Conservation (phyloP, 2,797 vertebrate species). For the Bradypodion ventrale region DNA sequence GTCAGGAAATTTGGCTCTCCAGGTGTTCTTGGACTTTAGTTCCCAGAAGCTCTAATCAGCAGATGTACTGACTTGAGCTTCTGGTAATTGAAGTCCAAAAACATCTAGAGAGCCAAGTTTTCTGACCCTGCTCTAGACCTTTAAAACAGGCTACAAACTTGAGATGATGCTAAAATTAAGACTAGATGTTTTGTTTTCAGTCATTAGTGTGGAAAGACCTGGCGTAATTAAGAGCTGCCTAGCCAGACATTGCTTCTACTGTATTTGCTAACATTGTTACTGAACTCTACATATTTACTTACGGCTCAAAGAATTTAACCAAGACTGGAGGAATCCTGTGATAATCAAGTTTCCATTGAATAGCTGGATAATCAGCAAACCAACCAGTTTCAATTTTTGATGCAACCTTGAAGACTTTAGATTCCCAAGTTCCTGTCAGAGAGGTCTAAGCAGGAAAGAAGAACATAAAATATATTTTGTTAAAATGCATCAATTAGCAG, state of each 20-base stretch:
- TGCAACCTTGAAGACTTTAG: neutral
- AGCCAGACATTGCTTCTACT: neutral
- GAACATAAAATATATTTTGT: neutral
- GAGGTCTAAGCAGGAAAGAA: neutral
- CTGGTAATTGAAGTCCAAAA: too few species aligned
- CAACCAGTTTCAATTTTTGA: neutral
- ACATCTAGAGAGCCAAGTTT: too few species aligned
- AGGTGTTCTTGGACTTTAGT: too few species aligned
- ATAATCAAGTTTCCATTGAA: neutral
- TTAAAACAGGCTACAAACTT: neutral
- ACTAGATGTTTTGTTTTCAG: neutral
- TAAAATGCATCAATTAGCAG: neutral
- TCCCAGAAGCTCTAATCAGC: too few species aligned
- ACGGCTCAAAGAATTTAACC: accelerated
- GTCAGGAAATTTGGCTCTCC: too few species aligned
- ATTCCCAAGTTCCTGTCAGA: neutral
- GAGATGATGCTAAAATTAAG: neutral
- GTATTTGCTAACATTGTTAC: neutral
- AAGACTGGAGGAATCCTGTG: accelerated
- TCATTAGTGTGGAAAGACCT: neutral
- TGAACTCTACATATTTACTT: neutral
- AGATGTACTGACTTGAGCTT: too few species aligned
- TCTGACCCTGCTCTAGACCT: neutral
- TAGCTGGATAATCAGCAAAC: neutral
- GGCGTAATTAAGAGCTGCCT: neutral